phyloP scores from a whole-genome alignment of 2,797 vertebrate species.

The Rhinatrema bivittatum region DNA sequence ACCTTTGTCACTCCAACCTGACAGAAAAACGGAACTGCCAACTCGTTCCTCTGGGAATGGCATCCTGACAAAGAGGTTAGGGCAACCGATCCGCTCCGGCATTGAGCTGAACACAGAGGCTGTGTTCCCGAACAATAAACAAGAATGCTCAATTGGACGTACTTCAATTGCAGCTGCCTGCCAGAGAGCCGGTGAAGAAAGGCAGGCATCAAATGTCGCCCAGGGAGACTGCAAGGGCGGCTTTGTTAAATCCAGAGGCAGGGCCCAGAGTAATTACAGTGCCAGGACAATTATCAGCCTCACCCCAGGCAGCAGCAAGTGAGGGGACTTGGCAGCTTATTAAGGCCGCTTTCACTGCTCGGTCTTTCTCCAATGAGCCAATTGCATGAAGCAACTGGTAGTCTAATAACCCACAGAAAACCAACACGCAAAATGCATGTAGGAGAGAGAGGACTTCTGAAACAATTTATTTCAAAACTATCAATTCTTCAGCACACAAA shows the following conservation, averaged over 20 bases:
- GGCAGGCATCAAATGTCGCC: constrained; percentile 13
- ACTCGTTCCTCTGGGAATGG: constrained; percentile 3
- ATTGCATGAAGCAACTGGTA: constrained; percentile 22
- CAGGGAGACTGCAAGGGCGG: constrained; percentile 21
- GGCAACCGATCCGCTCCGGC: neutral
- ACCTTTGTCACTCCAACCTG: neutral
- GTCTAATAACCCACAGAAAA: constrained; percentile 20
- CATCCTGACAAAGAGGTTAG: constrained; percentile 9
- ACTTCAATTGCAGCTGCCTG: neutral
- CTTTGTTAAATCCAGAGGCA: constrained; percentile 23
- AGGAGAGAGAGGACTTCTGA: no score
- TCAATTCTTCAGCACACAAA: no score
- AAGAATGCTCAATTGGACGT: neutral
- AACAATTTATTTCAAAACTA: no score
- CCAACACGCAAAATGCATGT: no score
- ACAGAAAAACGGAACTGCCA: constrained; percentile 17
- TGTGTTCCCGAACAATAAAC: constrained; percentile 3
- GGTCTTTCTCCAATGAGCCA: constrained; percentile 43
- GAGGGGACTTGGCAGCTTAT: constrained; percentile 35
- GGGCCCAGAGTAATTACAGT: constrained; percentile 36
- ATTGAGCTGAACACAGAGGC: constrained; percentile 10
- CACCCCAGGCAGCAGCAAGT: constrained; percentile 19
- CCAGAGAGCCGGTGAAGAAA: constrained; percentile 10
- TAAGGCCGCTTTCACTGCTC: constrained; percentile 26
- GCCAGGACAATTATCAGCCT: constrained; percentile 35